Base-by-base conservation (phyloP, 2,797 vertebrate species). In the Alosa sapidissima region DNA sequence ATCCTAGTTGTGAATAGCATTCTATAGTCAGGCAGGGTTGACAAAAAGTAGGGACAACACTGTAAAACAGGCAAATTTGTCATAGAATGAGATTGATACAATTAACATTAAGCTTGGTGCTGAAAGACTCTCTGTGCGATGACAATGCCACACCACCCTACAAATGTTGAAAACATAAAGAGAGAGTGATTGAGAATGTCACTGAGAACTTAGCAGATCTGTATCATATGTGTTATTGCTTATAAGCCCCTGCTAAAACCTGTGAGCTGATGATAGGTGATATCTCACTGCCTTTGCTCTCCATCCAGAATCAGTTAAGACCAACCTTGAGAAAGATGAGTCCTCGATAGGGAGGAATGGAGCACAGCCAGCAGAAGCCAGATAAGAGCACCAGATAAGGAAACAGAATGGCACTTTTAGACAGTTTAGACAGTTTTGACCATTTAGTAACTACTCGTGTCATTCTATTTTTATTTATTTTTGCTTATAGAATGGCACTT, bases 261-360 rank as follows among this genome's bases (percentile, higher is more conserved):
- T 13, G 13, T 19, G 33, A 75, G 68, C 68, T 45, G 33, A 72
- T 75, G 33, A 45, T 16, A 45, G 33, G 36, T 41, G 33, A 45
- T 16, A 45, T 19, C 36, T 41, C 33, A 41, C 33, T 41, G 68
- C 68, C 68, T 78, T 78, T 47, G 72, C 41, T n/a, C 41, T 7
- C 33, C 33, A 36, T 24, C 1, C 58, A 28, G 60, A 28, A 24
- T 78, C 41, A 78, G 72, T 47, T 21, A 78, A 19, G 72, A 78
- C 9, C 45, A 47, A 72, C 72, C 72, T 78, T 78, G 72, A 41
- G 72, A 78, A 78, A 78, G 72, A 72, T 72, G 24, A 45, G 6
- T 21, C 1, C 19, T 19, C 9, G 72, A 78, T 47, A 78, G 2
- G 5, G 7, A 0, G 7, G 36, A 19, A 47, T 78, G 72, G 72